Conservation (phyloP, 2,113 vertebrate species). For the Microtus pennsylvanicus region DNA sequence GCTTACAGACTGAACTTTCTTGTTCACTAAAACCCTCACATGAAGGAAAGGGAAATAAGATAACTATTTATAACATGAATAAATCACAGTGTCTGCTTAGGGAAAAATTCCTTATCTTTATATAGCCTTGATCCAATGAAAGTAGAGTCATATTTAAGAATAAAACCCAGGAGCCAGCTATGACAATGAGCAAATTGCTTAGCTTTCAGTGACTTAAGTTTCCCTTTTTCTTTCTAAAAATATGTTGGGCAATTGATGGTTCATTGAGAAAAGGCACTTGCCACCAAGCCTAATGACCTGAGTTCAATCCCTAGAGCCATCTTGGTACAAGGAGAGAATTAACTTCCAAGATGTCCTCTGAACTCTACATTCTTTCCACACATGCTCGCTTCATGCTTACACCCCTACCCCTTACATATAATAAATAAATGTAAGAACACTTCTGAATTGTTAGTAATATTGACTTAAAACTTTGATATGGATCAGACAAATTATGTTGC, state of each 20-base stretch:
- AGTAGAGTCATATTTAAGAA: neutral
- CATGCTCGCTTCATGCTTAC: neutral
- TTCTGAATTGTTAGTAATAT: too few relatives aligned
- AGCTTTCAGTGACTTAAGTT: neutral
- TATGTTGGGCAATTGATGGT: neutral
- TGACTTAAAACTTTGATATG: neutral
- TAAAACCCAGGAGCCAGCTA: neutral
- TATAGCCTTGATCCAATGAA: neutral
- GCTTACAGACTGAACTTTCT: neutral
- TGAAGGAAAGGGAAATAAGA: neutral
- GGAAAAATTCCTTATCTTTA: neutral
- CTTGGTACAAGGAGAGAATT: neutral
- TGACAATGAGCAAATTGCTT: neutral
- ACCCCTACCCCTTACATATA: neutral
- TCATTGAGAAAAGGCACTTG: neutral
- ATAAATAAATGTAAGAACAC: neutral
- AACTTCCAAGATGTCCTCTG: neutral
- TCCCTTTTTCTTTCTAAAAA: neutral
- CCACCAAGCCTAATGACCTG: neutral
- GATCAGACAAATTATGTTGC: neutral
- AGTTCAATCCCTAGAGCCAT: neutral
- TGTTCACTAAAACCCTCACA: neutral
- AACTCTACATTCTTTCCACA: neutral
- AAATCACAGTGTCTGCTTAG: neutral
- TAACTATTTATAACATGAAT: neutral